Evolutionary conservation across 2,113 vertebrate species (phyloP).

Genomic region (Piaya cayana): DNA sequence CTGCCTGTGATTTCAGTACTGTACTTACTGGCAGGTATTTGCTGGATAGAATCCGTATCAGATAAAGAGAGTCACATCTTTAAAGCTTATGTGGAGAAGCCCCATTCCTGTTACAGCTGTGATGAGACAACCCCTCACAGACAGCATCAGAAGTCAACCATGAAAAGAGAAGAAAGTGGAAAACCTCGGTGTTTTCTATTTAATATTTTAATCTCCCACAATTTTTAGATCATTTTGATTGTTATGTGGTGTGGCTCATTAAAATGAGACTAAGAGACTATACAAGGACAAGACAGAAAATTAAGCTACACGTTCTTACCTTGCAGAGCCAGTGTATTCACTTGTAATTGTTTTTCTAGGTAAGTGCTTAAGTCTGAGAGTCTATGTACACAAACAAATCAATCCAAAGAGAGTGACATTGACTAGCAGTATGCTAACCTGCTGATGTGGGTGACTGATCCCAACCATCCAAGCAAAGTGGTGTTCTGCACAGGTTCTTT

Average conservation of each 20-base stretch:
- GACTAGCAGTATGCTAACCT: background rate
- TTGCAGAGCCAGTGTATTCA: background rate
- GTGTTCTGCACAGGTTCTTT: background rate
- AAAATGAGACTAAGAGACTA: background rate
- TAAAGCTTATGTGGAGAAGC: background rate
- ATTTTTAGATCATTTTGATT: background rate
- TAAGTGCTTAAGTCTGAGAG: background rate
- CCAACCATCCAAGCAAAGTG: fast-evolving
- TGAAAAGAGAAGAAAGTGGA: background rate
- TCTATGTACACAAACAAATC: background rate
- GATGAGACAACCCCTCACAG: background rate
- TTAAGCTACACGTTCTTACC: background rate
- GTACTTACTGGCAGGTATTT: background rate
- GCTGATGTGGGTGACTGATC: background rate
- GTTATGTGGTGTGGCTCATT: background rate
- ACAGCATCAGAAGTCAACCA: background rate
- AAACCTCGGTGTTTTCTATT: background rate
- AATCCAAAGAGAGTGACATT: background rate
- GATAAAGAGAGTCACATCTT: background rate
- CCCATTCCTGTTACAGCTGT: background rate
- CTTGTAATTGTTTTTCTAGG: background rate
- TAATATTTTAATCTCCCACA: background rate
- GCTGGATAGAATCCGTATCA: background rate
- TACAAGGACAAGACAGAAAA: background rate
- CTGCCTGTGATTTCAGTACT: background rate